Conservation (phyloP, 2,113 vertebrate genomes). For the Excalfactoria chinensis region DNA sequence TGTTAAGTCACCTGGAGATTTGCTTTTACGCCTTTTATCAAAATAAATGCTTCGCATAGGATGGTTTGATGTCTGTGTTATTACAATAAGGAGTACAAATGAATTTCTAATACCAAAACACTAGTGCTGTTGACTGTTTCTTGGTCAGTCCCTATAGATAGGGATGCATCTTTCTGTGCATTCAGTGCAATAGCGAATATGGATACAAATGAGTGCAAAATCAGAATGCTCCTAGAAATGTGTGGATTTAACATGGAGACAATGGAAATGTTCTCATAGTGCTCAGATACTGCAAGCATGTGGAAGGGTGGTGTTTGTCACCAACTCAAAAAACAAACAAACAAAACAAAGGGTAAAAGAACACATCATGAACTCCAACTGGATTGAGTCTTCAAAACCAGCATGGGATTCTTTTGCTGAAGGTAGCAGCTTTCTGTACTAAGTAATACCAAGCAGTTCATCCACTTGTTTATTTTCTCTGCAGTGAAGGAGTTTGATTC, state of each 20-base stretch:
- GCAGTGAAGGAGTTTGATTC: neutral
- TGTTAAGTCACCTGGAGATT: neutral
- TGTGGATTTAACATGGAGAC: neutral
- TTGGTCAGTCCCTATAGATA: neutral
- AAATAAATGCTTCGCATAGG: neutral
- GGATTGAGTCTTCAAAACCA: neutral
- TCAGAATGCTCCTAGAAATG: neutral
- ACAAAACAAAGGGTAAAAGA: neutral
- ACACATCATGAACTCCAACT: neutral
- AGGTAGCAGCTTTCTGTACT: neutral
- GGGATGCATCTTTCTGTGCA: neutral
- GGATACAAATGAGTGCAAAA: neutral
- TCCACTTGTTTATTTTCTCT: neutral
- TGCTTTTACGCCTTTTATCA: neutral
- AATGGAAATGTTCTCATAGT: neutral
- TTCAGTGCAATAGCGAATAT: neutral
- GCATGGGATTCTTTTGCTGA: neutral
- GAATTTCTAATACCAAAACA: neutral
- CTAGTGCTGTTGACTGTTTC: neutral
- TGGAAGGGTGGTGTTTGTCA: neutral
- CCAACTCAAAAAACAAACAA: neutral
- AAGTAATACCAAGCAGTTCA: neutral
- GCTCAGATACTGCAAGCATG: neutral
- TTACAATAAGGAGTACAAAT: neutral
- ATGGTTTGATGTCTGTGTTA: neutral